Evolutionary conservation across 2,113 vertebrate genomes (phyloP), one percentile per base, ranked within the genome.

Genomic region (Hemichromis elongatus): DNA sequence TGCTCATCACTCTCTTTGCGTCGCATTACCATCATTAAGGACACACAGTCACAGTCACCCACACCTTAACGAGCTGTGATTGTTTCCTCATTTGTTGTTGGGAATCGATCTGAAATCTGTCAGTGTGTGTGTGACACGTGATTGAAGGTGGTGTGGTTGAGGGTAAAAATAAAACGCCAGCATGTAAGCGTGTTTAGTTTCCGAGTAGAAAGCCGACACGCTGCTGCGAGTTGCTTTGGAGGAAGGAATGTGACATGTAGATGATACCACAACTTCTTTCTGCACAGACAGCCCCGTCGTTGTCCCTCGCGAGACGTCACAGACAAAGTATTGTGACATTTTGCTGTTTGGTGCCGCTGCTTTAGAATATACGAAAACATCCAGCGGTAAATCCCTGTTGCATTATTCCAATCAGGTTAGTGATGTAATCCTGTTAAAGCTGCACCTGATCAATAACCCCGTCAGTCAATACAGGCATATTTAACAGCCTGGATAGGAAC

Each of bases 401-500:
- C 85, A 92, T 93, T 92, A 95, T 93, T 94, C 92, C 86, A 91
- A 93, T 94, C 92, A 94, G 90, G 92, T 92, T 92, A 94, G 91
- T n/a, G 80, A 86, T 75, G 90, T 95, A 95, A 95, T 95, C 94
- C 89, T 90, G 89, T 95, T 95, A 94, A 94, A 92, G 92, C 92
- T 85, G 50, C 24, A 37, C 54, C 81, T 79, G 83, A 95, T 95
- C 95, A 93, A 95, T 95, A 95, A 28, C 53, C 77, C 18, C 35
- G 40, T 89, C 84, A 87, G 86, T 95, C 93, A 94, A 93, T 94
- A 93, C 52, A 61, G 86, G 91, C 70, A 93, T 93, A 94, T 93
- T 90, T 85, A 92, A 91, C 89, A 91, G 90, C 19, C 66, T 57
- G 56, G 88, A 87, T 89, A 92, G 88, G 80, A 81, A 87, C 89